Base-by-base conservation (phyloP, 2,888 invertebrate species). In the Lepetodrilus schrolli region DNA sequence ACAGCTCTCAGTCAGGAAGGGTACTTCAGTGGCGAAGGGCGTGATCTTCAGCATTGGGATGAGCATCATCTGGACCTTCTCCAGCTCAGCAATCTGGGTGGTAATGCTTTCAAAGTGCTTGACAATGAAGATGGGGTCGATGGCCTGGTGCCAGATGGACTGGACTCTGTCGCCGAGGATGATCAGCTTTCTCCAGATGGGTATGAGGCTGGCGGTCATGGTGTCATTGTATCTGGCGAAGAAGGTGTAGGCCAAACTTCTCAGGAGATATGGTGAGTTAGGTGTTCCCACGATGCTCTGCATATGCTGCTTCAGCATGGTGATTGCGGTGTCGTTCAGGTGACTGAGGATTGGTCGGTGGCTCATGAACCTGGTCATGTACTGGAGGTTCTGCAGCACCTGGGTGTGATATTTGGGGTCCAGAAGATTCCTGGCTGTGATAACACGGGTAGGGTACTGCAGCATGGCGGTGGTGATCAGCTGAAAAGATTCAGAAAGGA, bases 371-470 rank as follows among this genome's bases (percentile, higher is more conserved):
- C 47, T 23, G 21, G 66, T 48, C 48, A 72, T 47, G 37, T 66
- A 72, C 47, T 76, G 37, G 23, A 84, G 78, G 51, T 81, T 73
- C 23, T 79, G 69, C 10, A 77, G 66, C 3, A 83, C 38, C 8
- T 74, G 65, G 58, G 73, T 71, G 26, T 80, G 81, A 66, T 83
- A 82, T 17, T 76, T 48, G 8, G 74, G 72, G 23, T 75, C 75
- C 8, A 78, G 48, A 17, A 84, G 65, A 37, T 75, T 73, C 13
- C 80, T 78, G 3, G 84, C 83, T 49, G 81, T 71, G 2, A 79
- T 48, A 4, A 74, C 49, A 43, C 26, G 58, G 21, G 26, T 58
- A 5, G 82, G 82, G 13, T 77, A 76, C 8, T 73, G 74, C 17
- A 82, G 23, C 47, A 76, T 75, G 5, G 79, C 71, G 26, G 79